Evolutionary conservation across 2,888 invertebrate genomes (phyloP), one percentile per base, ranked within the genome.

Genomic region (Erynnis tages): DNA sequence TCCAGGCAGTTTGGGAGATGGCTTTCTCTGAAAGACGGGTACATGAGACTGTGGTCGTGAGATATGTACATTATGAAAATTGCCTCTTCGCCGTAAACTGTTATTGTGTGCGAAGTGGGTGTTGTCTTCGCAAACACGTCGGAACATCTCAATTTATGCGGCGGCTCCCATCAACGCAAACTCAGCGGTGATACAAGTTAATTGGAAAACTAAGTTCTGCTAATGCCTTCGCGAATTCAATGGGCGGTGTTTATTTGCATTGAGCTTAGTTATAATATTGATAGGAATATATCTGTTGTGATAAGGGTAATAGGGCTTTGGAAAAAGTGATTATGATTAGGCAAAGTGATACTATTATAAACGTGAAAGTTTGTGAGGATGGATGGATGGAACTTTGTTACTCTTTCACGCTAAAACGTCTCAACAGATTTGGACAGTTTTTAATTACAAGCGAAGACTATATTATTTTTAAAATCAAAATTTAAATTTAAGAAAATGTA

Each of bases 121-220:
- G 66, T 72, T 70, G 66, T 63, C 63, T 63, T 59, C 54, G 56
- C 59, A 65, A 67, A 68, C 65, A 66, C 62, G 46, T 55, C 40
- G 44, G 44, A 54, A 56, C 56, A 63, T 56, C 58, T 58, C 58
- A 59, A 58, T 59, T 62, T 60, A 60, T 58, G 54, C 55, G 30
- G 47, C 49, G 29, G 1, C 38, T 55, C 49, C 19, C 40, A 47
- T 57, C 55, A 54, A 21, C 49, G 35, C 34, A 62, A 57, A 54
- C 53, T 56, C 54, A 57, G 55, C 49, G 30, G 48, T 46, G 23
- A 43, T 35, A 50, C 43, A 17, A 50, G 50, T 35, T 50, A 43
- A 43, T 71, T 73, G 69, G 74, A 71, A 76, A 75, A 71, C 73
- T 74, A 69, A 63, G 63, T 63, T 40, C 16, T 11, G n/a, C 11